Evolutionary conservation across 2,888 invertebrate genomes (phyloP).

Genomic region (Monopis laevigella): DNA sequence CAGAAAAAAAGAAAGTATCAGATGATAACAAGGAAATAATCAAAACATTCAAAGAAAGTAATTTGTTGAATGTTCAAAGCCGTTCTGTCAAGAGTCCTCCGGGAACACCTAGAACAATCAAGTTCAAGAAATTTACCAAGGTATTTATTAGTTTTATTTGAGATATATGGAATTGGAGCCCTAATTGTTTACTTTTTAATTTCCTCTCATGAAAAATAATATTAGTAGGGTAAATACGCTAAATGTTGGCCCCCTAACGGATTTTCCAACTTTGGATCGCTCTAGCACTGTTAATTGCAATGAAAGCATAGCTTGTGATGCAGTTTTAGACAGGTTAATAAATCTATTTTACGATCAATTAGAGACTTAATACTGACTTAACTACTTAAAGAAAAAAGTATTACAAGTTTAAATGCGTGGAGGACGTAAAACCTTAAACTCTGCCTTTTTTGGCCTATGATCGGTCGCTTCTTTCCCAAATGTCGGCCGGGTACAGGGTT

Average conservation of each 20-base stretch:
- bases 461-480: too few relatives aligned
- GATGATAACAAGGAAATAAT: constrained; percentile 21
- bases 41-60: constrained; percentile 37
- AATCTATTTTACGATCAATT: background rate
- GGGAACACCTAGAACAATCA: constrained; percentile 45
- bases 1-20: background rate
- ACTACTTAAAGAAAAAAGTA: background rate
- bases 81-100: constrained; percentile 34
- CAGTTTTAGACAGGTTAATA: too few relatives aligned
- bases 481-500: too few relatives aligned
- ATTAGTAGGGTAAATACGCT: too few relatives aligned
- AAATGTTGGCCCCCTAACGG: background rate
- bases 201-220: background rate
- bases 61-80: constrained; percentile 23
- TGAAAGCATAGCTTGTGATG: too few relatives aligned
- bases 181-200: background rate
- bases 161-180: background rate
- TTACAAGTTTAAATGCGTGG: too few relatives aligned
- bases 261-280: too few relatives aligned
- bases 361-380: too few relatives aligned
- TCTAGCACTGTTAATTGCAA: too few relatives aligned
- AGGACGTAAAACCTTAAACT: too few relatives aligned
- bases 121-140: constrained; percentile 47
- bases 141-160: constrained; percentile 24
- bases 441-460: too few relatives aligned